A percentile compares a stretch with the other conserved stretches of the same genome.
Evolutionary conservation across 2,888 invertebrate genomes (phyloP).

Genomic region (Drosophila testacea): DNA sequence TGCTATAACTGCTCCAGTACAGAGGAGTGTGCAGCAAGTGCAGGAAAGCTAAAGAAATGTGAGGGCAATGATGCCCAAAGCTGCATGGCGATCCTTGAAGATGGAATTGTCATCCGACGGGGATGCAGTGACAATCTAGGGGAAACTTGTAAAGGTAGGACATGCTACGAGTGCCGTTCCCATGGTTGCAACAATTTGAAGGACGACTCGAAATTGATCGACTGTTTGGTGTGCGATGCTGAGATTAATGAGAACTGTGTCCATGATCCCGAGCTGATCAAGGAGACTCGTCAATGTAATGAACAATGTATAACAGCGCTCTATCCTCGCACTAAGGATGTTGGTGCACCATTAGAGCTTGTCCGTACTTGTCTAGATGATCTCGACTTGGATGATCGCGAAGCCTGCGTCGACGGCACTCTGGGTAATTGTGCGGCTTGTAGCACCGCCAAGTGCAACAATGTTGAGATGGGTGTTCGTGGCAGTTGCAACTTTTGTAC

Average conservation of each 20-base stretch:
- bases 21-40: constrained; percentile 56
- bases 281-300: constrained; percentile 66
- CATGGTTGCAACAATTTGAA: constrained; percentile 76
- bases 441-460: constrained; percentile 64
- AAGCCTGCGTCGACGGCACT: constrained; percentile 52
- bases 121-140: constrained; percentile 72
- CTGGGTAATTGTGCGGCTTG: constrained; percentile 70
- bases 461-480: constrained; percentile 63
- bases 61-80: constrained; percentile 61
- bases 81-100: constrained; percentile 70
- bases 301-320: constrained; percentile 80
- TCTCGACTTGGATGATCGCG: constrained; percentile 73
- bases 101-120: constrained; percentile 63
- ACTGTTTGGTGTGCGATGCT: constrained; percentile 78
- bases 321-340: constrained; percentile 73
- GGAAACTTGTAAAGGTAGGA: constrained; percentile 44
- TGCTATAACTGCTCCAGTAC: constrained; percentile 67
- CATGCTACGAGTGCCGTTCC: constrained; percentile 80
- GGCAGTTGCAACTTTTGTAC: constrained; percentile 73
- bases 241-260: constrained; percentile 62
- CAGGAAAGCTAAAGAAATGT: constrained; percentile 64
- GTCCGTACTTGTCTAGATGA: constrained; percentile 81
- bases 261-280: constrained; percentile 53
- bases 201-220: constrained; percentile 55
- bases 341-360: constrained; percentile 66